These are phyloP conservation scores for Camponotus vicinus DNA, from an alignment of 1,140 invertebrate species.

Conservation along the genomic window DNA sequence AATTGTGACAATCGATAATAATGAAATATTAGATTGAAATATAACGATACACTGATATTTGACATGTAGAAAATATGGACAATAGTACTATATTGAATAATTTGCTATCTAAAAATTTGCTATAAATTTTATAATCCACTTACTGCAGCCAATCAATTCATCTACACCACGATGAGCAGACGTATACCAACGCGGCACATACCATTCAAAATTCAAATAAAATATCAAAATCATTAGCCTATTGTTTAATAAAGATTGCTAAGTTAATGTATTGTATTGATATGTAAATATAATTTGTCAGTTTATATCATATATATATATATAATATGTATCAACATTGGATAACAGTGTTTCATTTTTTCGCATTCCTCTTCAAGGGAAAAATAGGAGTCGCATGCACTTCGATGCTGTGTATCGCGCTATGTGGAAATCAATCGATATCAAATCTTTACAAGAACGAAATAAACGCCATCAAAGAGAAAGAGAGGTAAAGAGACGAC, in stretches of 20 bases:
- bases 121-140: slow-evolving; percentile 68
- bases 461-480: slow-evolving; percentile 64
- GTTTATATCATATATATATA: background rate
- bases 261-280: slow-evolving; percentile 7
- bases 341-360: slow-evolving; percentile 2
- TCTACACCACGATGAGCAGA: slow-evolving; percentile 74
- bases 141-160: slow-evolving; percentile 80
- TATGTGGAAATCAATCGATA: slow-evolving; percentile 34
- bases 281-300: too few relatives aligned
- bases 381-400: slow-evolving; percentile 65
- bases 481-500: slow-evolving; percentile 50
- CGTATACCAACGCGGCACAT: slow-evolving; percentile 63
- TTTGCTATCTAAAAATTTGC: slow-evolving; percentile 27
- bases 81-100: slow-evolving; percentile 15
- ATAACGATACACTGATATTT: slow-evolving; percentile 5
- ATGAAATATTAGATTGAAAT: slow-evolving; percentile 8
- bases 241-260: slow-evolving; percentile 34
- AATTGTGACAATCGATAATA: background rate
- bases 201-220: slow-evolving; percentile 72
- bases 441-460: slow-evolving; percentile 53
- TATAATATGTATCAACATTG: background rate
- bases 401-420: slow-evolving; percentile 57
- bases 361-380: background rate
- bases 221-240: slow-evolving; percentile 67
- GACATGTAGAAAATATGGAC: slow-evolving; percentile 1